Evolutionary conservation across 2,113 vertebrate species (phyloP).

Genomic region (Hipposideros armiger): DNA sequence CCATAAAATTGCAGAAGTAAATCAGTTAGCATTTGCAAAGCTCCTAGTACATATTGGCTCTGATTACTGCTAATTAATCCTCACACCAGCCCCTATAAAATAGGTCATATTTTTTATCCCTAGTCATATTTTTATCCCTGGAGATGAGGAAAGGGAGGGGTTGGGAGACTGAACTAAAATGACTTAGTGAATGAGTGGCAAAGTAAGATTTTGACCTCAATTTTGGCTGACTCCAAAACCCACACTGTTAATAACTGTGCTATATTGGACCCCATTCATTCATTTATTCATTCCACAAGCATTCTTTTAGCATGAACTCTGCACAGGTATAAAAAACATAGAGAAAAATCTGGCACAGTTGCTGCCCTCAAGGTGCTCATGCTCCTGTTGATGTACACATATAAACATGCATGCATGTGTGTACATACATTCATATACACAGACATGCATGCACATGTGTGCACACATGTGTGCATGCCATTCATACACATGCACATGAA

Average conservation of each 20-base stretch:
- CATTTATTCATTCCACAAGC: not conserved
- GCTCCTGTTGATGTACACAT: not conserved
- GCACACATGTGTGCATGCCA: too few species aligned
- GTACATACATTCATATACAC: not conserved
- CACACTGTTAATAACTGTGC: not conserved
- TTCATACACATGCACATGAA: not conserved
- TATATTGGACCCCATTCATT: not conserved
- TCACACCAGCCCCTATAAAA: not conserved
- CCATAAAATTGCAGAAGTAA: not conserved
- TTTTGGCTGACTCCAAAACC: not conserved
- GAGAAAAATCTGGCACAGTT: not conserved
- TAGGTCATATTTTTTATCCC: not conserved
- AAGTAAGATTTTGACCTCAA: not conserved
- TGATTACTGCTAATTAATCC: not conserved
- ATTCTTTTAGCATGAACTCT: not conserved
- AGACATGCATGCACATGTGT: not conserved
- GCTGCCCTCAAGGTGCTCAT: not conserved
- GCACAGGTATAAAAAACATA: fast-evolving
- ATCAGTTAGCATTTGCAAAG: not conserved
- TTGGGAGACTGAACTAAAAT: not conserved
- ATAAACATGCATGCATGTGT: not conserved
- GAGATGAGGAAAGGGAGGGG: not conserved
- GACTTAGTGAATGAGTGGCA: not conserved
- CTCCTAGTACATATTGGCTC: not conserved
- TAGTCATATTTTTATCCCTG: not conserved